Evolutionary conservation across 2,113 vertebrate genomes (phyloP).

Genomic region (Pogonocichla stellata): DNA sequence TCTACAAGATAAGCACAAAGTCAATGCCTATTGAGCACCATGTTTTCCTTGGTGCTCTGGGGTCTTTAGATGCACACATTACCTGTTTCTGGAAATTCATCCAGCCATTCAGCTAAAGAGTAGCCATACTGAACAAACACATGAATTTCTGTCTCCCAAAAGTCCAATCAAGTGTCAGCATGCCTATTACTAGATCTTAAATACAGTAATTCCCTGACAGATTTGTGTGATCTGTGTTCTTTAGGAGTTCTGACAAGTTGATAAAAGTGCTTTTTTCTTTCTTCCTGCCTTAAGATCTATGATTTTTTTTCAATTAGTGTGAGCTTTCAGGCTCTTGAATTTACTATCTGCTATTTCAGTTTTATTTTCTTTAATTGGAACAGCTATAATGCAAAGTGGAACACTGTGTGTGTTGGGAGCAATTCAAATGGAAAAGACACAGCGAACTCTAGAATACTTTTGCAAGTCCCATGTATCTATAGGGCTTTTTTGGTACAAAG

Average conservation of each 20-base stretch:
- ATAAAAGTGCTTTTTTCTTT: background rate
- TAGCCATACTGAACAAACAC: background rate
- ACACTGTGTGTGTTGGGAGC: background rate
- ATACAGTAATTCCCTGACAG: background rate
- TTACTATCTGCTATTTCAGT: conserved; percentile 13
- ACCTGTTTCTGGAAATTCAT: background rate
- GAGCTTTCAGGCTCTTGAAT: conserved; percentile 2
- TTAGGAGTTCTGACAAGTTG: background rate
- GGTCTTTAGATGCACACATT: background rate
- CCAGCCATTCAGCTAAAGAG: background rate
- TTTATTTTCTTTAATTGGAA: conserved; percentile 40
- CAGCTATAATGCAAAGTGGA: background rate
- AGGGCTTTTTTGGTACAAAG: background rate
- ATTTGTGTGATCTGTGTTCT: background rate
- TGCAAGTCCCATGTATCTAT: conserved; percentile 10
- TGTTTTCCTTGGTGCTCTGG: background rate
- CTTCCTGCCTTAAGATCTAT: background rate
- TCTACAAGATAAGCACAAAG: background rate
- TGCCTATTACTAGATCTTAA: background rate
- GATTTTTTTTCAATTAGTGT: background rate
- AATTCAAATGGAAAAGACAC: conserved; percentile 22
- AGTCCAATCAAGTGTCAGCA: background rate
- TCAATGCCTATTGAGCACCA: accelerated
- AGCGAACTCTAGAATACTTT: background rate
- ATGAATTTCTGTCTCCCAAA: background rate